Evolutionary conservation across 2,113 vertebrate species (phyloP), one percentile per base, ranked within the genome.

Genomic region (Passer montanus): DNA sequence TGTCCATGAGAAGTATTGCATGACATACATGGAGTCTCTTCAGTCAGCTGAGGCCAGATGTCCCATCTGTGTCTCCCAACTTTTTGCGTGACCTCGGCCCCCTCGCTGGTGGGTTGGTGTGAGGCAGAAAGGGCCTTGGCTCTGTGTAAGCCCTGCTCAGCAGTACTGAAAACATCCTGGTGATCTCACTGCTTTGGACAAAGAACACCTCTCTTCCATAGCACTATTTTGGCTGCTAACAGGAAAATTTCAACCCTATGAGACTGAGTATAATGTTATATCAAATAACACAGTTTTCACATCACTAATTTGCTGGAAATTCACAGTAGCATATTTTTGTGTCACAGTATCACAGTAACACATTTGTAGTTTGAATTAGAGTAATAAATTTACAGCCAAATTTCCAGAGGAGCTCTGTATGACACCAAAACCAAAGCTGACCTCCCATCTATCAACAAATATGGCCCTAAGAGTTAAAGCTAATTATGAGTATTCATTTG

Each of bases 91-190:
- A 9, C 3, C 4, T 7, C 16, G 53, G 15, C 4, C 8, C 74
- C n/a, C 46, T 37, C 2, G 1, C 21, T 43, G 30, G 11, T 22
- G 31, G 20, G 39, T 4, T 23, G 67, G 4, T 2, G 4, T 19
- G 50, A 66, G 52, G 39, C 11, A 47, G 37, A 24, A 64, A 23
- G n/a, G 12, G 3, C 18, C 27, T 35, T 85, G 49, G 2, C 20
- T 31, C 7, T 28, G 27, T 21, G 2, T 21, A 19, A 39, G 14
- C 8, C 10, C 17, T 37, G 11, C 2, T 47, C 39, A 49, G 41
- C 12, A n/a, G 19, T 28, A 33, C 9, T 46, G 43, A 31, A 74
- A 69, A 28, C 19, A 43, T 6, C 1, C 1, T 33, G 5, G 3
- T 44, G 24, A 58, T n/a, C 31, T 19, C 64, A 20, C 10, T 46